These are phyloP conservation scores for Lypha dubia DNA, from an alignment of 2,888 invertebrate species.

Conservation along the genomic window DNA sequence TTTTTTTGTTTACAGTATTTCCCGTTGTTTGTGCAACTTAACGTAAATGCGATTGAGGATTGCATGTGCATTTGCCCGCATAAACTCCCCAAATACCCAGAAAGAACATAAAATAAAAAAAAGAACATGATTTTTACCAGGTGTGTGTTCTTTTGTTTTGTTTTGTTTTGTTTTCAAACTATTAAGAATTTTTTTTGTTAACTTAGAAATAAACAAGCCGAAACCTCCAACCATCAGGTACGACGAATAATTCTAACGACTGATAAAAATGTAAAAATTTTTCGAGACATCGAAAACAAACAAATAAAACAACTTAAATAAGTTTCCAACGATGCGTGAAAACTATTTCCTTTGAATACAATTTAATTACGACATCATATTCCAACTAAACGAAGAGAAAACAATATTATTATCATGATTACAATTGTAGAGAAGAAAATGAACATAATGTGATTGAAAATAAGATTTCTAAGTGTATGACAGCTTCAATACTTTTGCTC, in stretches of 20 bases:
- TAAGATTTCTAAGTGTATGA: no score
- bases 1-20: background rate
- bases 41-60: background rate
- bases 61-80: background rate
- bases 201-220: background rate
- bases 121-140: background rate
- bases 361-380: background rate
- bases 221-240: background rate
- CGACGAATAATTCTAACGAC: conserved; percentile 1
- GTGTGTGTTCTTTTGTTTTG: background rate
- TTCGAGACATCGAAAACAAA: background rate
- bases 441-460: no score
- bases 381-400: background rate
- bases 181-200: no score
- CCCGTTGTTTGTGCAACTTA: background rate
- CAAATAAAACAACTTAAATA: background rate
- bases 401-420: background rate
- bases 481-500: no score
- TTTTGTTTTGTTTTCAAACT: no score
- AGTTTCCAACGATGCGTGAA: background rate
- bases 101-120: background rate
- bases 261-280: background rate
- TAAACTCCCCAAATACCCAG: conserved; percentile 1
- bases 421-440: background rate
- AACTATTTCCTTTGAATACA: background rate